phyloP scores from a whole-genome alignment of 2,113 vertebrate genomes.

The Ciconia maguari region DNA sequence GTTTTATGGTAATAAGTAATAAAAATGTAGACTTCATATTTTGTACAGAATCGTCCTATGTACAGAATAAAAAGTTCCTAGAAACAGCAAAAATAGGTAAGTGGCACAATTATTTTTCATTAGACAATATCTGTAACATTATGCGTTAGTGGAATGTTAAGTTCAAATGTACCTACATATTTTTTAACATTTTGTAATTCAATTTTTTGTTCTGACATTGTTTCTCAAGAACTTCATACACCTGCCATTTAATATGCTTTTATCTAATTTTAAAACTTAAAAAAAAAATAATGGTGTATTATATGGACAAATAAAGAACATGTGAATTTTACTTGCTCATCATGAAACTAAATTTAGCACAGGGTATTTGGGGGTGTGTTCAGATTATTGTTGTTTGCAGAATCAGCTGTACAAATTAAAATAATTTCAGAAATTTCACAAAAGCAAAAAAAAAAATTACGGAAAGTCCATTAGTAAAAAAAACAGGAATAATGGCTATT shows the following conservation, averaged over 20 bases:
- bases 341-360: slow-evolving; percentile 62
- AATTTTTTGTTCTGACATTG: slow-evolving; percentile 77
- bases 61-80: slow-evolving; percentile 89
- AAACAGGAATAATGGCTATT: not conserved
- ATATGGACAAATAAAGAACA: slow-evolving; percentile 82
- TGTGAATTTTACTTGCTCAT: slow-evolving; percentile 75
- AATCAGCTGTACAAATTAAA: not conserved
- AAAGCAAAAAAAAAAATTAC: not conserved
- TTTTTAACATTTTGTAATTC: slow-evolving; percentile 84
- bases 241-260: slow-evolving; percentile 80
- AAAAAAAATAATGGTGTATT: slow-evolving; percentile 72
- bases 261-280: slow-evolving; percentile 76
- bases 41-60: slow-evolving; percentile 96
- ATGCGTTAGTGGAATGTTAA: slow-evolving; percentile 76
- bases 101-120: slow-evolving; percentile 82
- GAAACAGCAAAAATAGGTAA: slow-evolving; percentile 82
- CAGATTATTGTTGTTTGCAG: not conserved
- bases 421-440: not conserved
- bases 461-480: not conserved
- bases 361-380: not conserved
- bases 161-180: slow-evolving; percentile 75
- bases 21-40: slow-evolving; percentile 98
- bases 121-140: slow-evolving; percentile 75
- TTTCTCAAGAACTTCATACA: slow-evolving; percentile 79
- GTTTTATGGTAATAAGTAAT: slow-evolving; percentile 95